A percentile compares a stretch with the other conserved stretches of the same genome.
phyloP scores from a whole-genome alignment of 1,140 invertebrate genomes.

The Babylonia areolata region DNA sequence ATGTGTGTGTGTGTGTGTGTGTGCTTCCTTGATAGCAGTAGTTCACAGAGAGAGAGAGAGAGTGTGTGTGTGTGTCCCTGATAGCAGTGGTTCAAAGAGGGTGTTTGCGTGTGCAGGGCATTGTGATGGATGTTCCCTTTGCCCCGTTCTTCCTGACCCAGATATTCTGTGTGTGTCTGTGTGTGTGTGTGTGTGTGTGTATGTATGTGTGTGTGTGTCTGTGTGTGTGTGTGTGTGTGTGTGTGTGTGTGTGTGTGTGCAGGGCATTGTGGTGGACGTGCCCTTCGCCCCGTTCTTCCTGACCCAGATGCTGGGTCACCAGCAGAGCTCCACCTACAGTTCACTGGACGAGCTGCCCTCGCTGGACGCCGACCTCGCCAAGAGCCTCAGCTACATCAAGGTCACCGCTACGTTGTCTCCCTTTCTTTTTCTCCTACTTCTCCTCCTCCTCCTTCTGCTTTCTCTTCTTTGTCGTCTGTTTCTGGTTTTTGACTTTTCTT shows the following conservation, averaged over 20 bases:
- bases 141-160: no score
- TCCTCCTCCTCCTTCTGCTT: not conserved
- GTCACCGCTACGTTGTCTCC: constrained; percentile 51
- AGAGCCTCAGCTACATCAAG: constrained; percentile 97
- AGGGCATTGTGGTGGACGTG: constrained; percentile 98
- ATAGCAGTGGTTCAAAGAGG: no score
- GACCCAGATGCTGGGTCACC: constrained; percentile 95
- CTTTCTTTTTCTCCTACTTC: not conserved
- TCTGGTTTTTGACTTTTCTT: not conserved
- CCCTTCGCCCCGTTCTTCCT: constrained; percentile 99
- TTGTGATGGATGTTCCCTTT: no score
- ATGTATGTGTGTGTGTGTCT: no score
- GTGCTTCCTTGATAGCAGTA: no score
- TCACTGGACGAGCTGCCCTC: constrained; percentile 98
- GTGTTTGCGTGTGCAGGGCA: no score
- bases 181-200: no score
- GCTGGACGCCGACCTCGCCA: constrained; percentile 95
- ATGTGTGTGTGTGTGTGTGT: no score
- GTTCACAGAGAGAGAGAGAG: no score
- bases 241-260: constrained; percentile 56
- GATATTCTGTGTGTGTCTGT: no score
- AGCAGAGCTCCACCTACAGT: constrained; percentile 91
- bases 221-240: not conserved
- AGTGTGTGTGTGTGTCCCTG: no score
- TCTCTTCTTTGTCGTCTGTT: not conserved